Percentiles rank a stretch among this genome's conserved stretches.
Conservation (phyloP, 2,888 invertebrate species). For the Sepiola atlantica region DNA sequence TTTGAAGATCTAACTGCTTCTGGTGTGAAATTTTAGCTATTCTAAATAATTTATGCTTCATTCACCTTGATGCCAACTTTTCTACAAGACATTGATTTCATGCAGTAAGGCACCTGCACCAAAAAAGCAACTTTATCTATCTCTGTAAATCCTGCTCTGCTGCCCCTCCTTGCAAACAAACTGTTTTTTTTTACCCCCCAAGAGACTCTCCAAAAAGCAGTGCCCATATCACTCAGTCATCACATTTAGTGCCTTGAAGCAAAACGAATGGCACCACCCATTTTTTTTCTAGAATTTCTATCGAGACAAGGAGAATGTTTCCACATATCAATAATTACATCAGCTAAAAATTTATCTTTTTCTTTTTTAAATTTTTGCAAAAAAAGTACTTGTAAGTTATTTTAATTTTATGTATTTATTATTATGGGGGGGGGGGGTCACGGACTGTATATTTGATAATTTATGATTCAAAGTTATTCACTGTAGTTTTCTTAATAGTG, state of each 20-base stretch:
- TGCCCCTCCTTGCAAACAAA: background rate
- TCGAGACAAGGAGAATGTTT: background rate
- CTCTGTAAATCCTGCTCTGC: background rate
- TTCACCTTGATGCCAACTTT: constrained; percentile 8
- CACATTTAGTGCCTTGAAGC: background rate
- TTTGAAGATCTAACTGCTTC: background rate
- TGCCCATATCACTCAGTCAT: background rate
- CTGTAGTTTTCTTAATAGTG: background rate
- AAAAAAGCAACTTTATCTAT: background rate
- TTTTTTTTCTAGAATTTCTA: background rate
- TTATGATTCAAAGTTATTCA: constrained; percentile 1
- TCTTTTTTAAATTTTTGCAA: too few relatives aligned
- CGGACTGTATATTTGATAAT: background rate
- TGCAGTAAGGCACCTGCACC: background rate
- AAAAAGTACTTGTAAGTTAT: background rate
- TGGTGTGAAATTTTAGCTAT: background rate
- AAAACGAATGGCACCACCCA: constrained; percentile 1
- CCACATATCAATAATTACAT: background rate
- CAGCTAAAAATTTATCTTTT: background rate
- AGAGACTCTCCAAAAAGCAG: background rate
- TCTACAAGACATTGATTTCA: background rate
- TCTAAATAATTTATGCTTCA: background rate
- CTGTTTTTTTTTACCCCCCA: background rate
- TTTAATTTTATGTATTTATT: background rate
- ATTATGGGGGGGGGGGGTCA: background rate